Evolutionary conservation across 2,888 invertebrate species (phyloP).

Genomic region (Pterostichus madidus): DNA sequence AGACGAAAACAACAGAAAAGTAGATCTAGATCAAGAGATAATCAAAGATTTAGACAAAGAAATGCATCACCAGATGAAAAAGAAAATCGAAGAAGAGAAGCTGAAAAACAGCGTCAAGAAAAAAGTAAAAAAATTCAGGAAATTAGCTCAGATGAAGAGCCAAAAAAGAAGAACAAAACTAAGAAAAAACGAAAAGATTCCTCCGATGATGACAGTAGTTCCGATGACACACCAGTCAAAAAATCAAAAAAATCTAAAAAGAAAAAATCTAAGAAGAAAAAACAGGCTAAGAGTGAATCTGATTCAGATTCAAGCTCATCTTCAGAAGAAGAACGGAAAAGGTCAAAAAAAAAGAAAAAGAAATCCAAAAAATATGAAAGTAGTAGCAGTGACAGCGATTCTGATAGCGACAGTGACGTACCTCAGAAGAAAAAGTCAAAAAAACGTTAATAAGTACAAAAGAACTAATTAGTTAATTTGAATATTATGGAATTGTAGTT

Average conservation of each 20-base stretch:
- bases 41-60: slow-evolving; percentile 45
- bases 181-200: slow-evolving; percentile 72
- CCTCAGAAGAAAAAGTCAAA: slow-evolving; percentile 41
- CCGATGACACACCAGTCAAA: slow-evolving; percentile 72
- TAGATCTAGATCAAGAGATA: slow-evolving; percentile 65
- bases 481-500: slow-evolving; percentile 7
- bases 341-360: slow-evolving; percentile 61
- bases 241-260: slow-evolving; percentile 67
- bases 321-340: slow-evolving; percentile 58
- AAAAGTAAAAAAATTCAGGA: slow-evolving; percentile 70
- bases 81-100: slow-evolving; percentile 65
- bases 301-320: slow-evolving; percentile 64
- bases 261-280: slow-evolving; percentile 55
- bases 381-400: slow-evolving; percentile 42
- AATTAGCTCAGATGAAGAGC: slow-evolving; percentile 69
- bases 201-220: slow-evolving; percentile 69
- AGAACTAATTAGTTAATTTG: slow-evolving; percentile 30
- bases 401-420: slow-evolving; percentile 57
- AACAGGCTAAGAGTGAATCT: slow-evolving; percentile 62
- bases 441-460: slow-evolving; percentile 22
- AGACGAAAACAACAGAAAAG: slow-evolving; percentile 67
- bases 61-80: slow-evolving; percentile 63
- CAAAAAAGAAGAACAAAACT: slow-evolving; percentile 74
- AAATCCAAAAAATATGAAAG: slow-evolving; percentile 34
- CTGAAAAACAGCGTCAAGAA: slow-evolving; percentile 58